Base-by-base conservation (phyloP, 2,888 invertebrate genomes). In the Drymonia ruficornis region DNA sequence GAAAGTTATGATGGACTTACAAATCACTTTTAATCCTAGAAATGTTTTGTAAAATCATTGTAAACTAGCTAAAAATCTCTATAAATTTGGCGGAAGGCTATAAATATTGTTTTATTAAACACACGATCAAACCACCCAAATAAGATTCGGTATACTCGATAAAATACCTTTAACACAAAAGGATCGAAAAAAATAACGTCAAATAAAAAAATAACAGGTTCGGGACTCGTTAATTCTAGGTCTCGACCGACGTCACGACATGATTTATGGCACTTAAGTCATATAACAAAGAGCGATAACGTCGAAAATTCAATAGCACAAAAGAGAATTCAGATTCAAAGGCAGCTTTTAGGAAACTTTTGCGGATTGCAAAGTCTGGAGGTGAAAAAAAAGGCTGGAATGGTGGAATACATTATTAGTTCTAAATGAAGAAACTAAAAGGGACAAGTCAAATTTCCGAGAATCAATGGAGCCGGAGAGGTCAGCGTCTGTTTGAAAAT, bases 221-320 rank as follows among this genome's bases (percentile, higher is more conserved):
- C 53, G 53, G 50, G 56, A 61, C 65, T 72, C 63, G 62, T 72
- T 74, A 70, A 67, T 69, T 68, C 72, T 69, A 77, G 65, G 66
- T 68, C 61, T 67, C 56, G 58, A 63, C 64, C 63, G 55, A 51
- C 42, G 36, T n/a, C n/a, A n/a, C 55, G 51, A 49, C 50, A 56
- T 63, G 53, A 68, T 56, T 67, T 61, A 67, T 57, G 44, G 45
- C 44, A 76, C 66, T 64, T 59, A 59, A 71, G 53, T 52, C 65
- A 56, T 67, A 67, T 42, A 16, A 19, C 51, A 49, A 43, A 43
- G 52, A 42, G 53, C 43, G 63, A 68, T 70, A 77, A 56, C 55
- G 72, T 53, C 50, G 40, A 69, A 63, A 69, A 59, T 66, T 59
- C 56, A 50, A 55, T n/a, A 18, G 44, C 31, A 49, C 19, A 55